Conservation (phyloP, 1,140 invertebrate genomes). For the Scylla paramamosain region DNA sequence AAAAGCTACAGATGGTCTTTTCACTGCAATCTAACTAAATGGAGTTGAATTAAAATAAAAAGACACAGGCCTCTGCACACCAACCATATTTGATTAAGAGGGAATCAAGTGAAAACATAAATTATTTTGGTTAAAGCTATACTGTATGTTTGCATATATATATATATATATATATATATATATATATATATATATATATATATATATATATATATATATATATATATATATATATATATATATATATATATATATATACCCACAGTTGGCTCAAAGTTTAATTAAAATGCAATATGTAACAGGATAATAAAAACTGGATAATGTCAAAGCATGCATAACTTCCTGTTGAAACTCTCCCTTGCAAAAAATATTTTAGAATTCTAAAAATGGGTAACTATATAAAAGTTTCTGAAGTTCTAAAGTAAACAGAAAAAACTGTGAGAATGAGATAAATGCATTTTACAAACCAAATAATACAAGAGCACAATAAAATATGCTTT, state of each 20-base stretch:
- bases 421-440: neutral
- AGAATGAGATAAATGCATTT: neutral
- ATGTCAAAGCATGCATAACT: neutral
- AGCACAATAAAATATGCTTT: constrained; percentile 11
- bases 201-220: too few relatives aligned
- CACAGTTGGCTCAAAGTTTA: neutral
- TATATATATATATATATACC: too few relatives aligned
- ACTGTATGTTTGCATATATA: neutral
- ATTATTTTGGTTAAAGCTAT: neutral
- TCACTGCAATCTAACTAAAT: neutral
- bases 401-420: neutral
- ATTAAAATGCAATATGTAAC: neutral
- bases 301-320: neutral
- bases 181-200: too few relatives aligned
- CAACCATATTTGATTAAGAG: neutral
- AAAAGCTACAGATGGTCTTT: neutral
- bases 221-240: too few relatives aligned
- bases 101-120: neutral
- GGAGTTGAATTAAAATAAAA: neutral
- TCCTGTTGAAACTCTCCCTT: neutral
- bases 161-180: too few relatives aligned
- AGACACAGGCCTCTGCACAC: neutral
- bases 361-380: neutral
- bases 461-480: neutral
- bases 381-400: neutral